Evolutionary conservation across 1,140 invertebrate genomes (phyloP).

Genomic region (Acromyrmex charruanus): DNA sequence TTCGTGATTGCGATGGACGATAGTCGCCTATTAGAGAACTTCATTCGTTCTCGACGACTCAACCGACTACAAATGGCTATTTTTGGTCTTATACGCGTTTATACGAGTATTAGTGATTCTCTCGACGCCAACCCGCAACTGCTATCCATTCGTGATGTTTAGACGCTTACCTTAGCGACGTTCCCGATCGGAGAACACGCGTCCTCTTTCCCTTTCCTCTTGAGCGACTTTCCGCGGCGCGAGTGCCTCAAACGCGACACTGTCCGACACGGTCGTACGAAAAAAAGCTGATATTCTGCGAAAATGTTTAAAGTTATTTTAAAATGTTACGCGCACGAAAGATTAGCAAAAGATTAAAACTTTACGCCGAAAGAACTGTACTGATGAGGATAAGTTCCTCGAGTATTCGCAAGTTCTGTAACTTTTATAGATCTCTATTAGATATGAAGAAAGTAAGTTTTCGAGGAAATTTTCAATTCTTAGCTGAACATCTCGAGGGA

Average conservation of each 20-base stretch:
- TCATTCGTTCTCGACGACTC: not conserved
- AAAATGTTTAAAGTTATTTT: not conserved
- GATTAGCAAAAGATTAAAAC: not conserved
- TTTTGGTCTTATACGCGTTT: constrained; percentile 11
- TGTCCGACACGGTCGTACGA: constrained; percentile 16
- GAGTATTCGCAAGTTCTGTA: constrained; percentile 14
- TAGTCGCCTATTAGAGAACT: constrained; percentile 16
- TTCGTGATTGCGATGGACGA: constrained; percentile 7
- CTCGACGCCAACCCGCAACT: not conserved
- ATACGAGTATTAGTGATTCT: not conserved
- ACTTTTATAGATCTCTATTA: not conserved
- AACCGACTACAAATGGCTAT: not conserved
- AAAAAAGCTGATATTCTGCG: not conserved
- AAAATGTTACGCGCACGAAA: not conserved
- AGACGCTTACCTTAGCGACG: constrained; percentile 22
- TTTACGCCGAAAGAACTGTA: not conserved
- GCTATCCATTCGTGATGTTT: constrained; percentile 30
- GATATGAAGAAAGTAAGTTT: constrained; percentile 1
- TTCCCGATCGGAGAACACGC: not conserved
- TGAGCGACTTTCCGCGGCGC: constrained; percentile 36
- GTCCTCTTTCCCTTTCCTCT: not conserved
- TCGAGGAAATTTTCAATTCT: not conserved
- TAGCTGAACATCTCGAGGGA: not conserved
- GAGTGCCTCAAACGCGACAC: constrained; percentile 42
- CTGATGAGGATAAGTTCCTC: not conserved